Evolutionary conservation across 2,797 vertebrate genomes (phyloP).

Genomic region (Spondyliosoma cantharus): DNA sequence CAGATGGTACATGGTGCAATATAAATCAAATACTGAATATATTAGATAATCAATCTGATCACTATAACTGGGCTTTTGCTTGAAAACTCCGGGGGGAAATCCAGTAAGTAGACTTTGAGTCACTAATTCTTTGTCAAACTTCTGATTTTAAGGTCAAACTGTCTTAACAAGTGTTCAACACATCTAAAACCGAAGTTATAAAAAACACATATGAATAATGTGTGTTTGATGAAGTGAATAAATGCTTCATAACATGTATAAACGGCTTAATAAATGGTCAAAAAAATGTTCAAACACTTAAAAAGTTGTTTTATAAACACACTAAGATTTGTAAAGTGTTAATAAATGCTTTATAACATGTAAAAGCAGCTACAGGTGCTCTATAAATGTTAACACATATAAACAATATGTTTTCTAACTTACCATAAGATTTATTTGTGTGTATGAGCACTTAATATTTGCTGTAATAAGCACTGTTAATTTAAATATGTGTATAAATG

Average conservation of each 20-base stretch:
- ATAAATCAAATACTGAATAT: background rate
- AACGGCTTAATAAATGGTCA: too few species aligned
- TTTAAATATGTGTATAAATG: too few species aligned
- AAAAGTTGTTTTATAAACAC: too few species aligned
- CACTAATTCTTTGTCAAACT: background rate
- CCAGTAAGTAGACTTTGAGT: background rate
- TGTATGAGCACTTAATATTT: background rate
- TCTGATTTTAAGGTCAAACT: background rate
- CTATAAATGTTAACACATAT: too few species aligned
- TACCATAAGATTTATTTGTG: too few species aligned
- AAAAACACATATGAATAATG: background rate
- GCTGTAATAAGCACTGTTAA: too few species aligned
- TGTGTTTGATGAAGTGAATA: background rate
- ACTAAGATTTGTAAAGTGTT: background rate
- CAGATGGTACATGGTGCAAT: background rate
- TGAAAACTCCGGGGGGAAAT: accelerated
- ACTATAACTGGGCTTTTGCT: background rate
- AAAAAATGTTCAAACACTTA: too few species aligned
- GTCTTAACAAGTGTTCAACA: background rate
- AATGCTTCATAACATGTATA: background rate
- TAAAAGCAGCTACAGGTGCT: too few species aligned
- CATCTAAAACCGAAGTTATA: background rate
- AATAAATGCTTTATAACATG: background rate
- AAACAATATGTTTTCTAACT: background rate
- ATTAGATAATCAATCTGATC: background rate